Evolutionary conservation across 2,113 vertebrate genomes (phyloP), one percentile per base, ranked within the genome.

Genomic region (Serinus canaria): DNA sequence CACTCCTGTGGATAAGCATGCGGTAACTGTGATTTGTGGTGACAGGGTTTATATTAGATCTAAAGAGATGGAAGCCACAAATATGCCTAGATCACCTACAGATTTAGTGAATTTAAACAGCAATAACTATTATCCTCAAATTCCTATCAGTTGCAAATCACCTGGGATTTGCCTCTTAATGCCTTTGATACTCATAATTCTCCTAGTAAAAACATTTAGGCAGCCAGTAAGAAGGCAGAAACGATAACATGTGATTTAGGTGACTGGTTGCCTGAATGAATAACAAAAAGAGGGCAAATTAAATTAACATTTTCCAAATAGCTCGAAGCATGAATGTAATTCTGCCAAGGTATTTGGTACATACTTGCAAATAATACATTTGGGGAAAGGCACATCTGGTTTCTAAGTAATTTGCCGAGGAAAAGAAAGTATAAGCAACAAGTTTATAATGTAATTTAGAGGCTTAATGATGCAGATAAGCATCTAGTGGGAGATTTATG

Each of bases 291-390:
- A n/a, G 35, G 88, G 52, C 18, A 73, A 62, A 83, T 87, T 92
- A 92, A 95, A 90, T 82, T 67, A 94, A 70, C 67, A 70, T 95
- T 95, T 96, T 91, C 81, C 39, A 94, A 90, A 91, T 91, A 94
- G 82, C 94, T 85, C 3, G 27, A 84, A 95, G 93, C 91, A 91
- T 66, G 67, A 91, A 83, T 53, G 49, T 85, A 89, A 80, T 91
- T 94, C 78, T 94, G 78, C 72, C 76, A 70, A 95, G 67, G 21
- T 31, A 63, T 80, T 92, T 77, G 35, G 33, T 83, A 55, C 37
- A 16, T 79, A 63, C 43, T 88, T 86, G 47, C 4, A 49, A 91
- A 62, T 70, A 92, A 73, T 50, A 73, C 15, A 49, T 75, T 64
- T 58, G 43, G 27, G 46, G 41, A 88, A 92, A 88, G 63, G 70